Conservation (phyloP, 2,113 vertebrate species). For the Calyptomena viridis region DNA sequence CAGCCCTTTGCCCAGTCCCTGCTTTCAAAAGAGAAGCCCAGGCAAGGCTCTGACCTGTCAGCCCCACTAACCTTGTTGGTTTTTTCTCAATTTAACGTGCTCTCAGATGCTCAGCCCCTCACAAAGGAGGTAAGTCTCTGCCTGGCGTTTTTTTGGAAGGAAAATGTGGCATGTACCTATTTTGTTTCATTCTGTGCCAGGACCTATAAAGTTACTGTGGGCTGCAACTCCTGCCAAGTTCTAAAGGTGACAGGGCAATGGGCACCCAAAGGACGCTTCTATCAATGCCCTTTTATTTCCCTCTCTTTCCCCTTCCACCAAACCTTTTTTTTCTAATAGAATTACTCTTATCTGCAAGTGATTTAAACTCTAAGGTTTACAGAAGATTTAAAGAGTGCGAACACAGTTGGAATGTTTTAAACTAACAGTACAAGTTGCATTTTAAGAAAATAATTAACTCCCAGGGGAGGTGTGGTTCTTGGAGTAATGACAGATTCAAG, state of each 20-base stretch:
- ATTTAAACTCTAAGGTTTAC: slow-evolving; percentile 82
- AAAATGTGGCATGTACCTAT: slow-evolving; percentile 68
- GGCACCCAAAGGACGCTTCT: slow-evolving; percentile 65
- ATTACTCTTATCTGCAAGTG: slow-evolving; percentile 86
- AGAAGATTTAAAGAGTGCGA: slow-evolving; percentile 93
- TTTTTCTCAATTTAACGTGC: not conserved
- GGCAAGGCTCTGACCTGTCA: not conserved
- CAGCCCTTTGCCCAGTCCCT: not conserved
- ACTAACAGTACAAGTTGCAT: slow-evolving; percentile 83
- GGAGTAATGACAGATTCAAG: slow-evolving; percentile 84
- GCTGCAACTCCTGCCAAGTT: slow-evolving; percentile 52
- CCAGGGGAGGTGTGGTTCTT: slow-evolving; percentile 82
- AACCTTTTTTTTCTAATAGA: slow-evolving; percentile 76
- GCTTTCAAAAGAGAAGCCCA: slow-evolving; percentile 23
- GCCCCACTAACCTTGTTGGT: not conserved
- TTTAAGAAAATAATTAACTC: slow-evolving; percentile 92
- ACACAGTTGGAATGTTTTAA: slow-evolving; percentile 91
- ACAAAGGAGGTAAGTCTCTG: slow-evolving; percentile 57
- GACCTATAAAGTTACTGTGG: slow-evolving; percentile 52
- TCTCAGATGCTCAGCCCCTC: not conserved
- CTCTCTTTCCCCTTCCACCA: slow-evolving; percentile 27
- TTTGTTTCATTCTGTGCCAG: slow-evolving; percentile 63
- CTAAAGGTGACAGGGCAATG: slow-evolving; percentile 44
- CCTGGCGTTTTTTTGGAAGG: slow-evolving; percentile 45
- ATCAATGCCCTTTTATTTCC: slow-evolving; percentile 69